Percentiles rank a stretch among this genome's conserved stretches.
Conservation (phyloP, 2,113 vertebrate genomes). For the Grantiella picta region DNA sequence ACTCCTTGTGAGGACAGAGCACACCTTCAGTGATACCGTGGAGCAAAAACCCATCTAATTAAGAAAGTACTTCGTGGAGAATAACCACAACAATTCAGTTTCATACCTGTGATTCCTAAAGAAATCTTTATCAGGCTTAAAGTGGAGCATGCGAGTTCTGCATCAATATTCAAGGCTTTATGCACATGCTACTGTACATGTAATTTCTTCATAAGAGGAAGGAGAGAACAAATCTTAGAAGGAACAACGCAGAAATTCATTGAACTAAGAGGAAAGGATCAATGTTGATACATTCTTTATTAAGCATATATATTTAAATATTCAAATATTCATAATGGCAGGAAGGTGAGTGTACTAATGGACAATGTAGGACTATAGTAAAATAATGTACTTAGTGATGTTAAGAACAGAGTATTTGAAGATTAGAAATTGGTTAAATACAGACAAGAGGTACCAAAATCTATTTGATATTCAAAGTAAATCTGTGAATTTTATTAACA, state of each 20-base stretch:
- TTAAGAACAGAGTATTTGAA: not conserved
- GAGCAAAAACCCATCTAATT: not conserved
- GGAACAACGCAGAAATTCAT: not conserved
- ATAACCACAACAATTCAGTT: not conserved
- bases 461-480: not conserved
- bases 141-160: not conserved
- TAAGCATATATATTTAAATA: not conserved
- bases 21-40: not conserved
- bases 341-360: not conserved
- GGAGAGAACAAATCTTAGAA: not conserved
- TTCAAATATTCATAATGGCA: not conserved
- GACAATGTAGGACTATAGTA: not conserved
- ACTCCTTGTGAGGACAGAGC: not conserved
- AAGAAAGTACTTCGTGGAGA: not conserved
- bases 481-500: not conserved
- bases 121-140: not conserved
- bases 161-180: not conserved
- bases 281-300: slow-evolving; percentile 4
- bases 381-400: not conserved
- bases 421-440: not conserved
- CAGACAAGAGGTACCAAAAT: not conserved
- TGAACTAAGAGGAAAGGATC: not conserved
- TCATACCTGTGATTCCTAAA: not conserved
- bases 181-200: not conserved
- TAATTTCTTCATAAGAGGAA: not conserved